These are phyloP conservation scores for Vulpes ferrilata DNA, from an alignment of 2,113 vertebrate genomes.

Conservation along the genomic window DNA sequence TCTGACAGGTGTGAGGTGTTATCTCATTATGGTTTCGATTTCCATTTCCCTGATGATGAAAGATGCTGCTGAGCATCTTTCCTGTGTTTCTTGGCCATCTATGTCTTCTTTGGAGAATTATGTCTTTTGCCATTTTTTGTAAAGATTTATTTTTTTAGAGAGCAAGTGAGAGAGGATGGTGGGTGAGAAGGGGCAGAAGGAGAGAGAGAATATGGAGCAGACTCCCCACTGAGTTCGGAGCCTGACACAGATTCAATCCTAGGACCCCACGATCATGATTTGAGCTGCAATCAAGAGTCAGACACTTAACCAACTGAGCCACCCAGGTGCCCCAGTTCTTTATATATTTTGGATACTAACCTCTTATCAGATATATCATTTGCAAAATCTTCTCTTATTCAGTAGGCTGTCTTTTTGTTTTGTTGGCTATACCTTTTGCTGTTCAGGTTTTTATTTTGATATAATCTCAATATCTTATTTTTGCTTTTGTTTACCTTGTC, in stretches of 20 bases:
- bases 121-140: background rate
- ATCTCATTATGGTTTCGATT: too few species aligned
- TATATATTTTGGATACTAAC: background rate
- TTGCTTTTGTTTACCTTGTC: too few species aligned
- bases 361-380: background rate
- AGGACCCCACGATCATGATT: too few species aligned
- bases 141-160: too few species aligned
- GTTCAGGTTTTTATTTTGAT: background rate
- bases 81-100: background rate
- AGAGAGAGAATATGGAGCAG: too few species aligned
- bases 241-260: too few species aligned
- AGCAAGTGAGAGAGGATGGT: too few species aligned
- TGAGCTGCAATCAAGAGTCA: too few species aligned
- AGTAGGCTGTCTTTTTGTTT: background rate
- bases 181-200: too few species aligned
- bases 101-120: background rate
- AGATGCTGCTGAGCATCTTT: background rate
- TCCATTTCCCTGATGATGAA: background rate
- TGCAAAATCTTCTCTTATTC: background rate
- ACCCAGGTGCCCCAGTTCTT: background rate
- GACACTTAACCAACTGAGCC: too few species aligned
- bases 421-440: background rate
- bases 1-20: too few species aligned
- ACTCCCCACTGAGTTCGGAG: too few species aligned
- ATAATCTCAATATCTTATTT: background rate